Conservation (phyloP, 2,797 vertebrate species). For the Danio aesculapii region DNA sequence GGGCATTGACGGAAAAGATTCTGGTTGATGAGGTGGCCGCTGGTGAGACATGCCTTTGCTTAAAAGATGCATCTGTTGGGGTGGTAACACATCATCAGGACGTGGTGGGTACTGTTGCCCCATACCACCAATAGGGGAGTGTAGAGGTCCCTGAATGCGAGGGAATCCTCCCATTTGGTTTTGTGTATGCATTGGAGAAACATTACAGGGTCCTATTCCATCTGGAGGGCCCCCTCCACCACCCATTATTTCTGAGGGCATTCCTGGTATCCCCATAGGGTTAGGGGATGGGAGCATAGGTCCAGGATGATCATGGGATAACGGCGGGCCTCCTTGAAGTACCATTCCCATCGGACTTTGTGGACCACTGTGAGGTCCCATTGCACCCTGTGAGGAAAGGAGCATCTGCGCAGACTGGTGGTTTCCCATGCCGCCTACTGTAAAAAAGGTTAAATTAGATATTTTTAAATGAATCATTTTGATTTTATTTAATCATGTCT, state of each 20-base stretch:
- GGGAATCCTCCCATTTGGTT: constrained; percentile 86
- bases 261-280: constrained; percentile 86
- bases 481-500: background rate
- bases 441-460: constrained; percentile 18
- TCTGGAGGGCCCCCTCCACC: constrained; percentile 84
- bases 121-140: constrained; percentile 85
- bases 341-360: constrained; percentile 93
- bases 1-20: constrained; percentile 81
- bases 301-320: constrained; percentile 88
- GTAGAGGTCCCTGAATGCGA: constrained; percentile 87
- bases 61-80: constrained; percentile 86
- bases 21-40: constrained; percentile 77
- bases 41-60: constrained; percentile 86
- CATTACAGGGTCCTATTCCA: constrained; percentile 82
- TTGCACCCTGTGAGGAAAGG: constrained; percentile 74
- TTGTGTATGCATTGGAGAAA: constrained; percentile 88
- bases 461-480: background rate
- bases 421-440: constrained; percentile 84
- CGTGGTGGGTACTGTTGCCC: constrained; percentile 83
- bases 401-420: constrained; percentile 79
- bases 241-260: constrained; percentile 83
- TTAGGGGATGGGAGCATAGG: constrained; percentile 90
- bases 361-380: constrained; percentile 81
- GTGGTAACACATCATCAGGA: constrained; percentile 83
- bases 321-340: constrained; percentile 88